Conservation (phyloP, 2,113 vertebrate species). For the Patagioenas fasciata region DNA sequence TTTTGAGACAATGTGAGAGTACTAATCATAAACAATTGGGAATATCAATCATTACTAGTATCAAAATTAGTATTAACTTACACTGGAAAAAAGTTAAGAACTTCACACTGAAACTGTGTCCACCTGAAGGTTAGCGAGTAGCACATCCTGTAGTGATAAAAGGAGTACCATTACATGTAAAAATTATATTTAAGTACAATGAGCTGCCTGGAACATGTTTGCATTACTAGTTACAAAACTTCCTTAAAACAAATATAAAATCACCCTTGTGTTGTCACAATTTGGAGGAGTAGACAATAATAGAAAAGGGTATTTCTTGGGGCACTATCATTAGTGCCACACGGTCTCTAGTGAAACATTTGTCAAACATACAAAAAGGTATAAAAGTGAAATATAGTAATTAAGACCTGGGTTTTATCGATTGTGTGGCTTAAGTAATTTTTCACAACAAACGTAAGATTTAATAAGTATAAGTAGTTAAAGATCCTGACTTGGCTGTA, state of each 20-base stretch:
- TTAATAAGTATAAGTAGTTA: constrained; percentile 94
- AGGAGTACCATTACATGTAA: not conserved
- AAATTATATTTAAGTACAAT: not conserved
- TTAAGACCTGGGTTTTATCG: constrained; percentile 77
- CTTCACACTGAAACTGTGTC: not conserved
- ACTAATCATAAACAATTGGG: not conserved
- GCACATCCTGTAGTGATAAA: not conserved
- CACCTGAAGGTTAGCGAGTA: not conserved
- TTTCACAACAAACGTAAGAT: constrained; percentile 89
- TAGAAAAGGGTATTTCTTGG: not conserved
- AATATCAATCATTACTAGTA: not conserved
- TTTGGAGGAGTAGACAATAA: not conserved
- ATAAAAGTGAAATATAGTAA: constrained; percentile 80
- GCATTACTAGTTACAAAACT: not conserved
- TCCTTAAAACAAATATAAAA: not conserved
- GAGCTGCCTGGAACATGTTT: not conserved
- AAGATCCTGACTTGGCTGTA: constrained; percentile 90
- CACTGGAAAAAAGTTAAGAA: not conserved
- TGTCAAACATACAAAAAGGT: constrained; percentile 69
- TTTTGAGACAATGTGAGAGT: not conserved
- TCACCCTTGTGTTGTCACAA: not conserved
- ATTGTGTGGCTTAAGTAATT: constrained; percentile 81
- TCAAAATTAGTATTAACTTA: not conserved
- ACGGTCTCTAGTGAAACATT: constrained; percentile 50
- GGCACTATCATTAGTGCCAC: not conserved